These are phyloP conservation scores for Cavia aperea DNA, from an alignment of 2,113 vertebrate genomes.

Conservation along the genomic window DNA sequence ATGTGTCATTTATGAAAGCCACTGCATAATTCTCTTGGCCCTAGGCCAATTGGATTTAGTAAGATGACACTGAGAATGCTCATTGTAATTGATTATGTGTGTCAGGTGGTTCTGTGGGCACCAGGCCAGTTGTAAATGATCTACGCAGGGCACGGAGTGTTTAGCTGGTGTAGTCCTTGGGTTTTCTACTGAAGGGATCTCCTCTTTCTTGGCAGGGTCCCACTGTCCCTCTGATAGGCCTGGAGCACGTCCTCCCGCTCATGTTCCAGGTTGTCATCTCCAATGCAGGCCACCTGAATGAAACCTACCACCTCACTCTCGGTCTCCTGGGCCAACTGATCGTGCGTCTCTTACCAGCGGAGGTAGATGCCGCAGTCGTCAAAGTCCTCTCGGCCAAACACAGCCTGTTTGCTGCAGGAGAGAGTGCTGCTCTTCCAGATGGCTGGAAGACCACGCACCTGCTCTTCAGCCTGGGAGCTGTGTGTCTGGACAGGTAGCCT, in stretches of 20 bases:
- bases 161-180: neutral
- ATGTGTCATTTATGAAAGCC: neutral
- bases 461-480: constrained; percentile 93
- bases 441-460: constrained; percentile 97
- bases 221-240: constrained; percentile 81
- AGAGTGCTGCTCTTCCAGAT: constrained; percentile 76
- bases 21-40: neutral
- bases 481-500: constrained; percentile 92
- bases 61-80: neutral
- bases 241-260: constrained; percentile 90
- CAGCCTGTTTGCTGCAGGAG: constrained; percentile 80
- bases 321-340: constrained; percentile 94
- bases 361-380: constrained; percentile 87
- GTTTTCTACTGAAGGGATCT: neutral
- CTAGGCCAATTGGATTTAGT: neutral
- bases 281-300: constrained; percentile 93
- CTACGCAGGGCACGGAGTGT: neutral
- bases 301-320: constrained; percentile 93
- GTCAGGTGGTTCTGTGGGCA: neutral
- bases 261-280: constrained; percentile 94
- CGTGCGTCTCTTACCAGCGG: constrained; percentile 83
- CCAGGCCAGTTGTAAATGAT: neutral
- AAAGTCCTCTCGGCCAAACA: constrained; percentile 89
- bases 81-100: neutral
- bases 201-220: constrained; percentile 75